Percentiles rank a stretch among this genome's conserved stretches.
Conservation (phyloP, 2,888 invertebrate genomes). For the Rhamphomyia laevipes region DNA sequence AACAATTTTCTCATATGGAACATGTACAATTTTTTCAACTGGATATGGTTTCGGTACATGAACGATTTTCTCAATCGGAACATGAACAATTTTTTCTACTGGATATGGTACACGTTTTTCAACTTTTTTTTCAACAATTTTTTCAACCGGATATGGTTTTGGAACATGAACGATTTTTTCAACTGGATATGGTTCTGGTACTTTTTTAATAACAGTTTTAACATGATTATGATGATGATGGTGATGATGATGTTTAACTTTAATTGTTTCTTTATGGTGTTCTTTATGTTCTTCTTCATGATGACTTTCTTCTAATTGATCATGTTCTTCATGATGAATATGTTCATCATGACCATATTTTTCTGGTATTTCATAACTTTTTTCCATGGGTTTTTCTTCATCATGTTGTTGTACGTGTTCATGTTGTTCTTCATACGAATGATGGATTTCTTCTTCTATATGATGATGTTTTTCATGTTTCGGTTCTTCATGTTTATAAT, state of each 20-base stretch:
- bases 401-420: slow-evolving; percentile 23
- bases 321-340: background rate
- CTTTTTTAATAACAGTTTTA: slow-evolving; percentile 47
- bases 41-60: slow-evolving; percentile 38
- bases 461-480: slow-evolving; percentile 10
- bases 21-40: slow-evolving; percentile 37
- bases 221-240: slow-evolving; percentile 54
- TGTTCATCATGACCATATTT: slow-evolving; percentile 2
- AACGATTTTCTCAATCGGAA: slow-evolving; percentile 33
- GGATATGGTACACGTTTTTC: slow-evolving; percentile 16
- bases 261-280: slow-evolving; percentile 24
- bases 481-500: slow-evolving; percentile 16
- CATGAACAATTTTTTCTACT: slow-evolving; percentile 34
- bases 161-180: slow-evolving; percentile 48
- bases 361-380: slow-evolving; percentile 18
- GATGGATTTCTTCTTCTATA: slow-evolving; percentile 13
- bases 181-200: slow-evolving; percentile 41
- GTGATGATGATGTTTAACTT: slow-evolving; percentile 48
- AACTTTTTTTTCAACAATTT: slow-evolving; percentile 27
- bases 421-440: slow-evolving; percentile 27
- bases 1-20: slow-evolving; percentile 32
- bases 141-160: slow-evolving; percentile 43
- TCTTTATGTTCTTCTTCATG: slow-evolving; percentile 14
- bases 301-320: background rate
- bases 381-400: slow-evolving; percentile 14